These are phyloP conservation scores for Columba guinea DNA, from an alignment of 2,797 vertebrate species.

Conservation along the genomic window DNA sequence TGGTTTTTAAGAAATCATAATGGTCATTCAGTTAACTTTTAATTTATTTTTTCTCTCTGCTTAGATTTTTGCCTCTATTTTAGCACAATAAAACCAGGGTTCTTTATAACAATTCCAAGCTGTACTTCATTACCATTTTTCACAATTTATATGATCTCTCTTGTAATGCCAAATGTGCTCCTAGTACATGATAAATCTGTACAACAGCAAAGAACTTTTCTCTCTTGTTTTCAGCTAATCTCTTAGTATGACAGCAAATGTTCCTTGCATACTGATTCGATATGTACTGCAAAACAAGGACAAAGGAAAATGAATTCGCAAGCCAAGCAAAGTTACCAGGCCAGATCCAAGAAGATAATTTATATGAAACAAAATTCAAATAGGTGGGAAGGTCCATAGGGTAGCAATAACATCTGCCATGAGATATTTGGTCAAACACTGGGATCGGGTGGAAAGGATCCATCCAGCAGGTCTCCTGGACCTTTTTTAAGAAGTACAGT, in stretches of 20 bases:
- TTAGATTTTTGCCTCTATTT: background rate
- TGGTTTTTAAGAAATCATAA: background rate
- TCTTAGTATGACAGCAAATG: background rate
- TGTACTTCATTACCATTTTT: background rate
- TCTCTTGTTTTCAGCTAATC: background rate
- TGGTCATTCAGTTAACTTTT: background rate
- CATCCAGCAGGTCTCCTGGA: background rate
- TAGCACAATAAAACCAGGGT: background rate
- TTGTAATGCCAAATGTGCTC: background rate
- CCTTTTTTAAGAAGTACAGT: background rate
- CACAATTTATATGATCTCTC: background rate
- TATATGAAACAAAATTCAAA: background rate
- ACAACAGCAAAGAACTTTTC: background rate
- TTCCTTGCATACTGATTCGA: background rate
- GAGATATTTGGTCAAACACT: background rate
- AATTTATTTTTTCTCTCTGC: background rate
- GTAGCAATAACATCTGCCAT: background rate
- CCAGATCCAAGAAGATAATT: background rate
- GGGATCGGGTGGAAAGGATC: background rate
- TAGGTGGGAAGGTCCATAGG: accelerated
- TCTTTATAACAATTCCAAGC: background rate
- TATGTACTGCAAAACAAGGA: background rate
- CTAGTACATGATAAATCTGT: background rate
- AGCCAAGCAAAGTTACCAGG: background rate
- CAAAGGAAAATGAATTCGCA: background rate